Percentiles rank a stretch among this genome's conserved stretches.
phyloP scores from a whole-genome alignment of 2,888 invertebrate species.

The Caenorhabditis japonica region DNA sequence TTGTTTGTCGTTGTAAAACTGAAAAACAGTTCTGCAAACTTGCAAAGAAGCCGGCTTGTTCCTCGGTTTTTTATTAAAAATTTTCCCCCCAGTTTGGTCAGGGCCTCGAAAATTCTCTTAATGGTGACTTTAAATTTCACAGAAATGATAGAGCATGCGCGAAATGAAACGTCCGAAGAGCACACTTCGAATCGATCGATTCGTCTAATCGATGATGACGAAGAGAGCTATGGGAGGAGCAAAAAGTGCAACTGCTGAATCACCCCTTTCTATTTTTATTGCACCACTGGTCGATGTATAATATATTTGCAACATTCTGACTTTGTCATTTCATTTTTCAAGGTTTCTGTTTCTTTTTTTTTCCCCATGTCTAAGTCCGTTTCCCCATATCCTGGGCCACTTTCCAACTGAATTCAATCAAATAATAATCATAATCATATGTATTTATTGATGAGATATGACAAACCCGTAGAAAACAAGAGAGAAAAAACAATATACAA shows the following conservation, averaged over 20 bases:
- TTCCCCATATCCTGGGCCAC: too few species aligned
- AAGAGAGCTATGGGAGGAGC: slow-evolving; percentile 6
- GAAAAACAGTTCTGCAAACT: too few species aligned
- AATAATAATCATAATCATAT: not conserved
- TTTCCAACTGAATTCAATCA: too few species aligned
- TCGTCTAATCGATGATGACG: slow-evolving; percentile 46
- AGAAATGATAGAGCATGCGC: slow-evolving; percentile 49
- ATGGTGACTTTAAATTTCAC: not conserved
- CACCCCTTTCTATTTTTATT: not conserved
- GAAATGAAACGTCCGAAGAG: slow-evolving; percentile 6
- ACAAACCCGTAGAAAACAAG: slow-evolving; percentile 18
- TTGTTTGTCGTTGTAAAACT: too few species aligned
- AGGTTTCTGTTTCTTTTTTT: too few species aligned
- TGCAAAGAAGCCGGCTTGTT: too few species aligned
- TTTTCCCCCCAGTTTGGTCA: too few species aligned
- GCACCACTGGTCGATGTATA: slow-evolving; percentile 13
- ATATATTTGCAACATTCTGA: too few species aligned
- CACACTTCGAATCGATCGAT: slow-evolving; percentile 26
- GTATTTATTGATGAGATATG: slow-evolving; percentile 12
- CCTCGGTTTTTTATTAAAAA: not conserved
- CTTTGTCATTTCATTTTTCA: too few species aligned
- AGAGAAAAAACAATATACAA: not conserved
- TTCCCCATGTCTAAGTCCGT: too few species aligned
- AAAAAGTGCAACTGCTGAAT: slow-evolving; percentile 23
- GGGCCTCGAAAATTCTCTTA: too few species aligned